These are phyloP conservation scores for Sturnira hondurensis DNA, from an alignment of 2,113 vertebrate genomes.

Conservation along the genomic window DNA sequence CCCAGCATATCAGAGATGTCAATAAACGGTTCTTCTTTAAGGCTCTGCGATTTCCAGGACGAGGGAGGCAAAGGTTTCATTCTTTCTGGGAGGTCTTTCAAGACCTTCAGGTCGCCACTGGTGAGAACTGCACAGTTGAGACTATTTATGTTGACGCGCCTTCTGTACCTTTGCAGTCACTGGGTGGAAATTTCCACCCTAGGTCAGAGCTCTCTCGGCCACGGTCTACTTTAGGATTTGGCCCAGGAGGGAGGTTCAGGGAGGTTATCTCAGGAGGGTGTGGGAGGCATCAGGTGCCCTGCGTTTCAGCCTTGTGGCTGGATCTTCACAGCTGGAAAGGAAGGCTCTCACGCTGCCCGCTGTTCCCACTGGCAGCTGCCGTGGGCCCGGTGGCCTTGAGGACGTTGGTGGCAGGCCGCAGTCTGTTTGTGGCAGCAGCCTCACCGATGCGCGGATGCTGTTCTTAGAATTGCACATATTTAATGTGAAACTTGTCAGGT, in stretches of 20 bases:
- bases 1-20: not conserved
- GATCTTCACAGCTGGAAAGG: not conserved
- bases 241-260: not conserved
- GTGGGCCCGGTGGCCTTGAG: rapidly evolving
- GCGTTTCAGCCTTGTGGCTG: not conserved
- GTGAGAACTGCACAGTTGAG: not conserved
- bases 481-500: not conserved
- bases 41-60: not conserved
- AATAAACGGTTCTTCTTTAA: not conserved
- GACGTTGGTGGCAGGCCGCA: not conserved
- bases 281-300: not conserved
- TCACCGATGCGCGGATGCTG: rapidly evolving
- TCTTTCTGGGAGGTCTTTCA: not conserved
- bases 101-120: not conserved
- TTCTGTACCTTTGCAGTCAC: not conserved
- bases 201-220: not conserved
- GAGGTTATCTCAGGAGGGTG: slow-evolving; percentile 6
- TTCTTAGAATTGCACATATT: not conserved
- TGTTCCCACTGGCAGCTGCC: not conserved
- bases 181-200: slow-evolving; percentile 50
- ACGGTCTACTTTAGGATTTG: not conserved
- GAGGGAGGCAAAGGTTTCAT: not conserved
- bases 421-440: rapidly evolving
- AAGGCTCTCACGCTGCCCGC: not conserved
- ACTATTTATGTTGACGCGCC: not conserved